phyloP scores from a whole-genome alignment of 2,113 vertebrate species.

The Gopherus flavomarginatus region DNA sequence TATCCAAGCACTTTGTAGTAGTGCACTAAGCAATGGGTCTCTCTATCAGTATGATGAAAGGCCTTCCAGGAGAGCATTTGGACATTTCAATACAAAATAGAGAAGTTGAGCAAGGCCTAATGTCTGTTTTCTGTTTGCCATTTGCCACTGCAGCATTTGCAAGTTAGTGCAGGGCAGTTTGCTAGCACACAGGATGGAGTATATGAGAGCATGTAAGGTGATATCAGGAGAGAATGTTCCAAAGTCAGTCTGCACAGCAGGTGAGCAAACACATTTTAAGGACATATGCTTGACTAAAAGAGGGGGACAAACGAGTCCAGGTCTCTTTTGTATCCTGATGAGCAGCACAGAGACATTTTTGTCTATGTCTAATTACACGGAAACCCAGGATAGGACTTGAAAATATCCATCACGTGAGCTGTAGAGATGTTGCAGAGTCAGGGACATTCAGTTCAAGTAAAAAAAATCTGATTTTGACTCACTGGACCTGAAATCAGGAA shows the following conservation, averaged over 20 bases:
- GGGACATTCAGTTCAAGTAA: neutral
- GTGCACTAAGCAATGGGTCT: fast-evolving
- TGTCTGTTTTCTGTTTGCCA: neutral
- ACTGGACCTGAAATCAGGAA: neutral
- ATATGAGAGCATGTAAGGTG: neutral
- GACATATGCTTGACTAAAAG: fast-evolving
- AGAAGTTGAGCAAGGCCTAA: fast-evolving
- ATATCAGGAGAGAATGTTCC: neutral
- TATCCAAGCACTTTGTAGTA: neutral
- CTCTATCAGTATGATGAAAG: fast-evolving
- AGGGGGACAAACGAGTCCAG: fast-evolving
- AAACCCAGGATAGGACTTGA: neutral
- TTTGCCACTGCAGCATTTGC: fast-evolving
- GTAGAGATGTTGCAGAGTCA: neutral
- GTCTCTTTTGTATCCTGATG: neutral
- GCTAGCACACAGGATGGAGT: neutral
- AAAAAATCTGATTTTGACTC: neutral
- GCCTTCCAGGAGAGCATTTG: fast-evolving
- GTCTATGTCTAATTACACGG: neutral
- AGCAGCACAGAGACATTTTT: neutral
- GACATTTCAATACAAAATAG: fast-evolving
- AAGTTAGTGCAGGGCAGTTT: neutral
- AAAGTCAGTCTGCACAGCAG: fast-evolving
- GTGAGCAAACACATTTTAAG: neutral
- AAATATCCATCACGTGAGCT: neutral